phyloP scores from a whole-genome alignment of 1,140 invertebrate species.

The Meloidogyne hapla region DNA sequence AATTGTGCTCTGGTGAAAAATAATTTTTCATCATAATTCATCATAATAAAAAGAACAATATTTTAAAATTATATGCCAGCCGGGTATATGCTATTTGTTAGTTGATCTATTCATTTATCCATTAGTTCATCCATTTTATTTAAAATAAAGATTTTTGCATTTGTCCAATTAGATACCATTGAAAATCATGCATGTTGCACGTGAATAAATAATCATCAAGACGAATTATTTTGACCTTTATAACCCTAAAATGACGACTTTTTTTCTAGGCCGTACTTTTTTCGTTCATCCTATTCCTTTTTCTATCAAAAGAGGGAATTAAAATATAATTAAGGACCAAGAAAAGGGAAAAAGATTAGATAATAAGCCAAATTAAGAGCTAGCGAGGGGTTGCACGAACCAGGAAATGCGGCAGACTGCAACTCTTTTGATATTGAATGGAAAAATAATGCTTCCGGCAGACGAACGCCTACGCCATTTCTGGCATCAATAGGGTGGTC shows the following conservation, averaged over 20 bases:
- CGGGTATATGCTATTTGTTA: too few species aligned
- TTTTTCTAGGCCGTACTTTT: too few species aligned
- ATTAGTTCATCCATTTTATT: not conserved
- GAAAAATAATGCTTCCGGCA: not conserved
- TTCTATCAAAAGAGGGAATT: not conserved
- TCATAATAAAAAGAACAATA: not conserved
- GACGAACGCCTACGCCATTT: not conserved
- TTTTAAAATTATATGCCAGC: too few species aligned
- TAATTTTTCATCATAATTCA: not conserved
- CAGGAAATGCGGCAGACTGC: not conserved
- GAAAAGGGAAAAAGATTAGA: not conserved
- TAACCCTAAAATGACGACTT: not conserved
- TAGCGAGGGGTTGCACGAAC: not conserved
- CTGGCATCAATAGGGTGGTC: not conserved
- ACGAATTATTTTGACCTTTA: not conserved
- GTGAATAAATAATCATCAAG: not conserved
- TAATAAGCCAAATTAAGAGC: not conserved
- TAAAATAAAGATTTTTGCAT: not conserved
- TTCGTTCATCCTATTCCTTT: too few species aligned
- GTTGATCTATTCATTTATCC: too few species aligned
- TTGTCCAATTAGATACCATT: not conserved
- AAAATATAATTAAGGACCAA: not conserved
- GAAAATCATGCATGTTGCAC: not conserved
- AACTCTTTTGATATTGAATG: not conserved
- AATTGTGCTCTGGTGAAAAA: not conserved